These are phyloP conservation scores for Selenia dentaria DNA, from an alignment of 2,888 invertebrate species.

Conservation along the genomic window DNA sequence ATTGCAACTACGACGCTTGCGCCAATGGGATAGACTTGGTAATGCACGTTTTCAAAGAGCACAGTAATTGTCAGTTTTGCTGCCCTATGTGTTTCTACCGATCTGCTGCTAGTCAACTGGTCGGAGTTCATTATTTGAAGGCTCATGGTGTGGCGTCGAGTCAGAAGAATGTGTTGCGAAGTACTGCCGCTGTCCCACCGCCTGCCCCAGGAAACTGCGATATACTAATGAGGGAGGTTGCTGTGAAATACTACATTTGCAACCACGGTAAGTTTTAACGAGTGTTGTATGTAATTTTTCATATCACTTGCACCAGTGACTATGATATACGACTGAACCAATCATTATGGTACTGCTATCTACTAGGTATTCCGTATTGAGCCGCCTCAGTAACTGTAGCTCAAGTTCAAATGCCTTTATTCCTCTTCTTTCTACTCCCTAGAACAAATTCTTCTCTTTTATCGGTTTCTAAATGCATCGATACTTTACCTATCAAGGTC, in stretches of 20 bases:
- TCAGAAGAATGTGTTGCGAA: slow-evolving; percentile 42
- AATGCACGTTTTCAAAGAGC: slow-evolving; percentile 85
- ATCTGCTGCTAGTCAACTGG: slow-evolving; percentile 83
- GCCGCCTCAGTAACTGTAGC: too few species aligned
- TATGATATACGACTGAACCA: too few species aligned
- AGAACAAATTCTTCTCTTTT: too few species aligned
- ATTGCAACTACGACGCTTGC: slow-evolving; percentile 77
- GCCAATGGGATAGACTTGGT: slow-evolving; percentile 69
- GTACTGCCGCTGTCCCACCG: slow-evolving; percentile 37
- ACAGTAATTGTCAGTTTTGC: slow-evolving; percentile 85
- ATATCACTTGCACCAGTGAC: too few species aligned
- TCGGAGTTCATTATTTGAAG: slow-evolving; percentile 83
- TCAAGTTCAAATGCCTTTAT: too few species aligned
- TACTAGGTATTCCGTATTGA: too few species aligned
- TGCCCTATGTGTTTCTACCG: slow-evolving; percentile 89
- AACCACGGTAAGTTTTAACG: slow-evolving; percentile 46
- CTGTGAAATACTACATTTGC: slow-evolving; percentile 63
- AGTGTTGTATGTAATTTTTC: too few species aligned
- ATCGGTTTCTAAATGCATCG: too few species aligned
- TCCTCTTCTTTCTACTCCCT: too few species aligned
- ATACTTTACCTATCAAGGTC: too few species aligned
- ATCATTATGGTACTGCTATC: too few species aligned
- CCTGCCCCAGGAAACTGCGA: slow-evolving; percentile 28
- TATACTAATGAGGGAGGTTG: slow-evolving; percentile 57
- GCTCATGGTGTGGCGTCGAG: slow-evolving; percentile 48